These are phyloP conservation scores for Epizoanthus illoricatus DNA, from an alignment of 92 coral and sea anemone species.

Conservation along the genomic window DNA sequence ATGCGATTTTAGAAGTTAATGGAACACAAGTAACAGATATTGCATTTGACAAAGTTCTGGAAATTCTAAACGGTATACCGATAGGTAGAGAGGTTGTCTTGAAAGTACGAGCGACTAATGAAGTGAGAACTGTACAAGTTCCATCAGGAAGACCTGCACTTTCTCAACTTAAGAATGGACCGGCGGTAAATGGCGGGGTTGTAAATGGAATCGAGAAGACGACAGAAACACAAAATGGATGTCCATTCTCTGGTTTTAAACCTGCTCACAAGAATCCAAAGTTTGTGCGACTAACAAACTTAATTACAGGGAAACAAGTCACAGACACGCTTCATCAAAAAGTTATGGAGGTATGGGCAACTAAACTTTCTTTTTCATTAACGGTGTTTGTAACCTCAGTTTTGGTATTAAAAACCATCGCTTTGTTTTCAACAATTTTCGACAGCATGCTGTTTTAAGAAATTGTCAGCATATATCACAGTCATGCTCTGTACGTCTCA, in stretches of 20 bases:
- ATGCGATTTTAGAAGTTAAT: constrained; percentile 71
- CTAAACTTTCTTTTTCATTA: background rate
- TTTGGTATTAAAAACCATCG: background rate
- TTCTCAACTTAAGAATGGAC: constrained; percentile 5
- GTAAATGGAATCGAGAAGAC: constrained; percentile 12
- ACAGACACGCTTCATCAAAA: constrained; percentile 93
- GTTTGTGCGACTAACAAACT: constrained; percentile 72
- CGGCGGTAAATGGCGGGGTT: constrained; percentile 14
- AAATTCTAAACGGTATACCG: constrained; percentile 59
- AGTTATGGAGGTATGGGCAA: constrained; percentile 20
- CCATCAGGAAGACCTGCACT: background rate
- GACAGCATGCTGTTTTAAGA: background rate
- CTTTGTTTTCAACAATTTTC: background rate
- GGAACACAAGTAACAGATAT: constrained; percentile 62
- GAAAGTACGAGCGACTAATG: constrained; percentile 48
- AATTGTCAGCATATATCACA: background rate
- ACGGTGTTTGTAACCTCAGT: background rate
- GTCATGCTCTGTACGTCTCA: too few relatives aligned
- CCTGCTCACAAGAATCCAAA: constrained; percentile 61
- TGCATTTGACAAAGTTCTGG: constrained; percentile 56
- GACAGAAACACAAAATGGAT: background rate
- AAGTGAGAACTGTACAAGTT: constrained; percentile 10
- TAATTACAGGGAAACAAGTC: constrained; percentile 67
- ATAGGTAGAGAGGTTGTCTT: constrained; percentile 56
- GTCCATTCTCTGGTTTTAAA: constrained; percentile 49